Evolutionary conservation across 2,888 invertebrate species (phyloP), one percentile per base, ranked within the genome.

Genomic region (Spilosoma lubricipeda): DNA sequence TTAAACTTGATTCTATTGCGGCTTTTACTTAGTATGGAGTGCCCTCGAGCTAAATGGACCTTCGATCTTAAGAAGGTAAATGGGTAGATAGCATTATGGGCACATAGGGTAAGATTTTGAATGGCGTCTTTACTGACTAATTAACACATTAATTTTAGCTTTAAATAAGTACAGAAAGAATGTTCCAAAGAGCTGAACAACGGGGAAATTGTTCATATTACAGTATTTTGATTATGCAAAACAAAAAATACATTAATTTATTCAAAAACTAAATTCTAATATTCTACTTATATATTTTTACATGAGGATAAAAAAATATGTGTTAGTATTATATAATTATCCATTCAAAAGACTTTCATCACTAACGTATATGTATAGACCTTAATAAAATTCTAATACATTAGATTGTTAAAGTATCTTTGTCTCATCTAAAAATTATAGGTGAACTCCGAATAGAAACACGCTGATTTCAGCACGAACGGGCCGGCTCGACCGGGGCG

Each of bases 1-100:
- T 70, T 70, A 70, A 73, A 70, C 73, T 73, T 70, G 70, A 73
- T 73, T 73, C 73, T 66, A 66, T 73, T 73, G 70, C 70, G 73
- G 73, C 56, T 70, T 73, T 36, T 66, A 70, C 70, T 66, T 70
- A 73, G 66, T 66, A 70, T 65, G 33, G 66, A 66, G 39, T 66
- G 33, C 70, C 73, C 63, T 73, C 70, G 52, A 66, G 70, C 73
- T 66, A 73, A 73, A 70, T 73, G 73, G 73, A 73, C 73, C 45
- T 64, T 64, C 63, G 73, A 56, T 52, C 66, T 56, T 66, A 73
- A 69, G 65, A 42, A 72, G 45, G 66, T 70, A 56, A 56, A 30
- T 45, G 70, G 65, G 65, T 73, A 30, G 36, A 73, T 69, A 64
- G 67, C 67, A 67, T 72, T 45, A n/a, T 56, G 72, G 15, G 63